Base-by-base conservation (phyloP, 2,113 vertebrate genomes). In the Plecturocebus donacophilus region DNA sequence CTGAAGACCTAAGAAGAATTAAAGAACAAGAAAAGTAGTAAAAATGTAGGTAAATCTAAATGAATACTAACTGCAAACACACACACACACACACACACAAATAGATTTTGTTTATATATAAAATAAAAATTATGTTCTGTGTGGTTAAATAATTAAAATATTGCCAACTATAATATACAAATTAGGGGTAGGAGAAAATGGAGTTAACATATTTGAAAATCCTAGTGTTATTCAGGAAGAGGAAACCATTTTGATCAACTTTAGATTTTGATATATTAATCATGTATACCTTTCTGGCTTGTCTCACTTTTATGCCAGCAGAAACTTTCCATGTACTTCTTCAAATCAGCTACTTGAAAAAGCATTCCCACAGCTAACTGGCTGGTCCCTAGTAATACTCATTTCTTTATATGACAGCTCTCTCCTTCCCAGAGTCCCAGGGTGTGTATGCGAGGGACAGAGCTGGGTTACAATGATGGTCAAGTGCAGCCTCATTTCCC, bases 181-280 rank as follows among this genome's bases (percentile, higher is more conserved):
- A 70, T 47, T 23, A 88, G 86, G 32, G 13, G 32, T 32, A 70
- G 76, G n/a, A 38, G n/a, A 83, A 81, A 96, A 56, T 68, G 19
- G 9, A 52, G 40, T 47, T 30, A 49, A 93, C 70, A 21, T 68
- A 70, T 89, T 90, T 70, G 35, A 79, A 93, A 61, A 82, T 45
- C 73, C 73, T 58, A 19, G 8, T 84, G 42, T 77, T 70, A 58
- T 16, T 85, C 56, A n/a, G 49, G 81, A 93, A 93, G 70, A 89
- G 7, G 19, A 89, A 93, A 90, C 10, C 17, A 6, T 79, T 52
- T 93, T 89, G 40, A 92, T 89, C 75, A 73, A 42, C 11, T 66
- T 89, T 83, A 16, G n/a, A 93, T 93, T 76, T 93, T 71, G n/a
- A 42, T 61, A 32, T n/a, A 49, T 25, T 90, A 85, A 85, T 89